A percentile compares a stretch with the other conserved stretches of the same genome.
Evolutionary conservation across 1,140 invertebrate species (phyloP).

Genomic region (Patella vulgata): DNA sequence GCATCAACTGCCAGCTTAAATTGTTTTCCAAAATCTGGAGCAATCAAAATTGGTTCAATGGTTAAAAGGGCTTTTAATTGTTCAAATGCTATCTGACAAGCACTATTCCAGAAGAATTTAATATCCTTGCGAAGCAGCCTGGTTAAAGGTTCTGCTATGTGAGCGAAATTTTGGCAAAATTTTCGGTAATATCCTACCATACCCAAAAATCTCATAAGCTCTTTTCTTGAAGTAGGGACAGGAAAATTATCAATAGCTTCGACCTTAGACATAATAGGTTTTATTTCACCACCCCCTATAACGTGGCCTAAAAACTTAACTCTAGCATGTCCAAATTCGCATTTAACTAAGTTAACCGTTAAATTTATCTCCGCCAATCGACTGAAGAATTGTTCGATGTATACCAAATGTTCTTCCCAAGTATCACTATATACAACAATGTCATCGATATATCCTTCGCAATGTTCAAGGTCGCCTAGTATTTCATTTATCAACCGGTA

Average conservation of each 20-base stretch:
- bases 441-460: constrained; percentile 24
- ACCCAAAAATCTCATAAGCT: background rate
- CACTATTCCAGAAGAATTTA: background rate
- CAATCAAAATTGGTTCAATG: background rate
- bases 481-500: constrained; percentile 64
- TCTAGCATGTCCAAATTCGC: constrained; percentile 23
- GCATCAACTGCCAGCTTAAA: constrained; percentile 13
- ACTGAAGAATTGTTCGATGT: constrained; percentile 3
- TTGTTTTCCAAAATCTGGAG: background rate
- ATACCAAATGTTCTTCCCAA: constrained; percentile 15
- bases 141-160: background rate
- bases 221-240: background rate
- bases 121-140: background rate
- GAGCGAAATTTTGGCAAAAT: constrained; percentile 5
- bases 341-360: constrained; percentile 20
- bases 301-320: constrained; percentile 25
- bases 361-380: constrained; percentile 5
- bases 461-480: constrained; percentile 67
- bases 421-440: constrained; percentile 10
- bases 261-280: constrained; percentile 25
- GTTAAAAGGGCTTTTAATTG: background rate
- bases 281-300: constrained; percentile 28
- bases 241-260: constrained; percentile 17
- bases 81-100: background rate
- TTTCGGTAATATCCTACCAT: constrained; percentile 4